phyloP scores from a whole-genome alignment of 2,113 vertebrate genomes.

The Colinus virginianus region DNA sequence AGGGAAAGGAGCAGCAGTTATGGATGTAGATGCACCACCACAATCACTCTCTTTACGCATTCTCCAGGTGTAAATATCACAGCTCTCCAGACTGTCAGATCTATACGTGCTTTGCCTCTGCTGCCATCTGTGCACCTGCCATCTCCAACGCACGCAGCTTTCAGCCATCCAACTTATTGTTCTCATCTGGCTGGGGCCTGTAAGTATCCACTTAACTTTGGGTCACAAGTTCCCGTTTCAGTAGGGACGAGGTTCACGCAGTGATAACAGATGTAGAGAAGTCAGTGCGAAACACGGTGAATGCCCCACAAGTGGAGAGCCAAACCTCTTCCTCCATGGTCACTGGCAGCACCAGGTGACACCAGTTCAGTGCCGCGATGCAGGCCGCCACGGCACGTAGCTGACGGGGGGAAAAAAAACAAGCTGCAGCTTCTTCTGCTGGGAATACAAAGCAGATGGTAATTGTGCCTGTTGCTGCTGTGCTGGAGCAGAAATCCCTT shows the following conservation, averaged over 20 bases:
- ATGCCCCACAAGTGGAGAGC: not conserved
- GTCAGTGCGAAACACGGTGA: accelerated
- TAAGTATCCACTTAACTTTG: not conserved
- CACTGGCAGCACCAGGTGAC: too few relatives aligned
- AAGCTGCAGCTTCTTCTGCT: not conserved
- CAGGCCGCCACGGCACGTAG: not conserved
- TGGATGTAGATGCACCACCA: accelerated
- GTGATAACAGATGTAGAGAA: not conserved
- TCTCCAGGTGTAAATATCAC: not conserved
- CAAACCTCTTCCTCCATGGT: too few relatives aligned
- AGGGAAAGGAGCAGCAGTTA: not conserved
- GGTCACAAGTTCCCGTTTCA: not conserved
- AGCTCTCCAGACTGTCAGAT: not conserved
- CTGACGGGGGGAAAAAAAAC: not conserved
- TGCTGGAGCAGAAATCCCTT: not conserved
- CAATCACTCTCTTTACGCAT: not conserved
- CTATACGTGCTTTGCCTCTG: not conserved
- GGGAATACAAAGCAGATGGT: not conserved
- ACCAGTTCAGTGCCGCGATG: not conserved
- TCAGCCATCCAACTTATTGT: not conserved
- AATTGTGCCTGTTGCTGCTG: not conserved
- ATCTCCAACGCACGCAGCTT: not conserved
- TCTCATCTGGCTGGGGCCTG: not conserved
- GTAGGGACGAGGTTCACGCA: not conserved
- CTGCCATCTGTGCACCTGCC: not conserved